Evolutionary conservation across 1,140 invertebrate genomes (phyloP), one percentile per base, ranked within the genome.

Genomic region (Leptinotarsa texana): DNA sequence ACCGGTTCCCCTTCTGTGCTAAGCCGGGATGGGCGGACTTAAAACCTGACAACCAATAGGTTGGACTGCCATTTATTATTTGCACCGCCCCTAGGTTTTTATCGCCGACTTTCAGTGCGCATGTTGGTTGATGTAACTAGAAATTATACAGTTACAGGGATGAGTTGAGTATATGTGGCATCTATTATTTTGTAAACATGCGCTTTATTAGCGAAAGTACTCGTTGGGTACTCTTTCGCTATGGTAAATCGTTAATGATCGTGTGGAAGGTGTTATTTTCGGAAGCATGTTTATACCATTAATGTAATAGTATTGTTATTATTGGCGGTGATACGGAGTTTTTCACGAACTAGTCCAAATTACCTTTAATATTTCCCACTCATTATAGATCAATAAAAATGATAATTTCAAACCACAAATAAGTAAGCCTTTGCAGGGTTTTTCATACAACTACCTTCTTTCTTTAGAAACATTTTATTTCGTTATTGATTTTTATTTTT

Each of bases 141-240:
- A 79, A 78, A 80, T 82, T 82, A 82, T 75, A 79, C 63, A 72
- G 78, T 78, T 75, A 72, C 75, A 78, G 76, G 68, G 71, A 76
- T 76, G 77, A 63, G 61, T 67, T 72, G 76, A 76, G 77, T 57
- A 61, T 69, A 77, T 77, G 72, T 77, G 74, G 76, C 72, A 77
- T 78, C 80, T 82, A 82, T 82, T 82, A 82, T 82, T 82, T 82
- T 82, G 81, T 83, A 83, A 81, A 83, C 81, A 81, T 81, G 80
- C 80, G 73, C 79, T 83, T 82, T 83, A 83, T 83, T 83, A 83
- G 79, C 75, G 74, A 75, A 75, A 75, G 79, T 77, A 79, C 75
- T 80, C 79, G 73, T 69, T 27, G 76, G 70, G 48, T 71, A 77
- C 47, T 70, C 33, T 57, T 17, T 57, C 69, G 62, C 42, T 73